Evolutionary conservation across 2,797 vertebrate genomes (phyloP).

Genomic region (Chaetodon trifasciatus): DNA sequence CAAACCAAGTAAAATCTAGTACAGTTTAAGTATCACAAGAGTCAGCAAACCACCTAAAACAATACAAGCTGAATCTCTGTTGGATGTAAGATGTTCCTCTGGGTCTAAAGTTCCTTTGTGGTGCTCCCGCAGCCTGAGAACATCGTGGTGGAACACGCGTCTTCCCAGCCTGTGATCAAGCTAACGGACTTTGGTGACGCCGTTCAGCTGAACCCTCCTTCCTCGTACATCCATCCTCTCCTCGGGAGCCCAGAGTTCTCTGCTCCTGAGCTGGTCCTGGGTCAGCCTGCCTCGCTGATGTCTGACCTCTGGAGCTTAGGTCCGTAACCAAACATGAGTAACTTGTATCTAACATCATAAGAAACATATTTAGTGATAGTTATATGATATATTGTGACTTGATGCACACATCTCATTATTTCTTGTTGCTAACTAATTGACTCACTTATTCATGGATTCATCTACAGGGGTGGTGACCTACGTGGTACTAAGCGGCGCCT

Average conservation of each 20-base stretch:
- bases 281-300: slow-evolving; percentile 92
- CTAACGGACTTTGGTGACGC: slow-evolving; percentile 95
- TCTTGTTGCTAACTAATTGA: background rate
- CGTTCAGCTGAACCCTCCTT: slow-evolving; percentile 87
- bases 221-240: slow-evolving; percentile 90
- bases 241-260: slow-evolving; percentile 95
- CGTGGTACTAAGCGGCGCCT: slow-evolving; percentile 94
- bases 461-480: slow-evolving; percentile 91
- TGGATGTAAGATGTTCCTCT: background rate
- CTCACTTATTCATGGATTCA: background rate
- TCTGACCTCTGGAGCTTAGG: slow-evolving; percentile 96
- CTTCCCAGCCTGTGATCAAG: slow-evolving; percentile 91
- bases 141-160: slow-evolving; percentile 92
- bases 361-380: background rate
- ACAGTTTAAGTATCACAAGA: background rate
- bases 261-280: slow-evolving; percentile 94
- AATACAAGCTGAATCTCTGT: too few relatives aligned
- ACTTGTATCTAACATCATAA: background rate
- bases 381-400: background rate
- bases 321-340: slow-evolving; percentile 41
- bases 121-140: slow-evolving; percentile 90
- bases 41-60: background rate
- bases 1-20: background rate
- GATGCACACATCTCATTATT: background rate
- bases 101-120: background rate